Percentiles rank a stretch among this genome's conserved stretches.
Conservation (phyloP, 1,140 invertebrate genomes). For the Thaumetopoea pityocampa region DNA sequence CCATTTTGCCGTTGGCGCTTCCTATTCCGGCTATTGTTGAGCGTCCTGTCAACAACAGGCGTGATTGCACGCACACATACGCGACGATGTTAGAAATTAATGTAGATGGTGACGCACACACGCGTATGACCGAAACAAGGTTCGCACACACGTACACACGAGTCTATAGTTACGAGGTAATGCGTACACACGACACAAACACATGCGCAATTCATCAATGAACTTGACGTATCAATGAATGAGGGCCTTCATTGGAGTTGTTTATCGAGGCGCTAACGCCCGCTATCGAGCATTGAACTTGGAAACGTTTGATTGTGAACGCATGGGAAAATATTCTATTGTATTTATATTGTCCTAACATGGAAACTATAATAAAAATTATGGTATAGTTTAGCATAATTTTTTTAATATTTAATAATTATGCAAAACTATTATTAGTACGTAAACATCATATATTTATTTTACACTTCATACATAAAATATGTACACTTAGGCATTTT, state of each 20-base stretch:
- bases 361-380: too few species aligned
- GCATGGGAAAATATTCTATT: conserved; percentile 4
- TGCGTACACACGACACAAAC: conserved; percentile 26
- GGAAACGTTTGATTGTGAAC: conserved; percentile 6
- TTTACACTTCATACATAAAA: too few species aligned
- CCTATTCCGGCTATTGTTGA: conserved; percentile 73
- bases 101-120: conserved; percentile 21
- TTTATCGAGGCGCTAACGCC: conserved; percentile 35
- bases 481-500: too few species aligned
- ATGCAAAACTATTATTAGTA: too few species aligned
- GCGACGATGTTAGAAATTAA: conserved; percentile 27
- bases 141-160: conserved; percentile 19
- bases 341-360: too few species aligned
- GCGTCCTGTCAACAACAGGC: conserved; percentile 62
- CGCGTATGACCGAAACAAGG: neutral
- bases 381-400: too few species aligned
- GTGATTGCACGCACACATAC: conserved; percentile 44
- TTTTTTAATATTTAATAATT: too few species aligned
- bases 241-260: conserved; percentile 54
- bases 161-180: conserved; percentile 13
- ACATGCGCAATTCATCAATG: conserved; percentile 51
- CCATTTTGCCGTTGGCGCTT: conserved; percentile 63
- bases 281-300: conserved; percentile 50
- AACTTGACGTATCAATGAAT: conserved; percentile 53
- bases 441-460: too few species aligned